Base-by-base conservation (phyloP, 2,888 invertebrate species). In the Achlya flavicornis region DNA sequence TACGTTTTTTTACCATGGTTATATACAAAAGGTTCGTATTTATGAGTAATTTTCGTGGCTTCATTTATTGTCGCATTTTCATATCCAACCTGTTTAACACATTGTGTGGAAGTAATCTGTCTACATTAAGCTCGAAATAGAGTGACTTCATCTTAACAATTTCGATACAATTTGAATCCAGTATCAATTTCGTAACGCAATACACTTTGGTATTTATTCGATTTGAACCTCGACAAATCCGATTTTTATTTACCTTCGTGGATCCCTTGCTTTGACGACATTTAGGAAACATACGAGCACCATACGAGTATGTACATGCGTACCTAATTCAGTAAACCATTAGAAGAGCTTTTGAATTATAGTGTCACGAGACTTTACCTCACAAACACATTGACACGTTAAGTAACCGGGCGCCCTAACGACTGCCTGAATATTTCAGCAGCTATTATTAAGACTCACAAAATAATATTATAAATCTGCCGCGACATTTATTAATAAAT, bases 201-300 rank as follows among this genome's bases (percentile, higher is more conserved):
- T 33, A 14, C 58, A 32, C n/a, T 32, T 32, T 5, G 58, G 14
- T 59, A 59, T 59, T 59, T 35, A 59, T 59, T 58, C 58, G 14
- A 58, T 58, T 59, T 38, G 35, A 38, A 59, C 16, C 35, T 38
- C 35, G 38, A 59, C 58, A 59, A 59, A 59, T 59, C n/a, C 16
- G 19, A 35, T 59, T 59, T 59, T 38, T 59, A 59, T 59, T 59
- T 59, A 59, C 58, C 35, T 19, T 19, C 8, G 8, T 19, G 16
- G 16, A 38, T 19, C 59, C 41, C 35, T n/a, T 16, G 16, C 16
- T n/a, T 10, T 5, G 10, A 38, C 38, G 59, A 11, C n/a, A 0
- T n/a, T 59, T 59, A 16, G 14, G 16, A n/a, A 16, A 59, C 35
- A 53, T 53, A 19, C 26, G 26, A 26, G 26, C 2, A 26, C 19